These are phyloP conservation scores for Stomatorhinus walkeri DNA, from an alignment of 2,797 vertebrate species.

Conservation along the genomic window DNA sequence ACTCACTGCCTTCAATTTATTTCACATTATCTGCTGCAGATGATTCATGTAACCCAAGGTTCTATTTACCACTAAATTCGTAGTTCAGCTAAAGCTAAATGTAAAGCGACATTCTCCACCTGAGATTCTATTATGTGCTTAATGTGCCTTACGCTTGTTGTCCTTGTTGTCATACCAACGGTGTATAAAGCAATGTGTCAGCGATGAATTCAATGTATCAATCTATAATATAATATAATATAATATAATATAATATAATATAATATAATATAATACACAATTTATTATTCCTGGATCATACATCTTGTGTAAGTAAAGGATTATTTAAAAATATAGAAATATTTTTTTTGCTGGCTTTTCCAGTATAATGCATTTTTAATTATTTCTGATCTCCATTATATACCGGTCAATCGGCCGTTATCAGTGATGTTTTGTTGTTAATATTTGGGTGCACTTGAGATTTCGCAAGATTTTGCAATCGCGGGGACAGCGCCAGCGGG, in stretches of 20 bases:
- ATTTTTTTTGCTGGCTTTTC: background rate
- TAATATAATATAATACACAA: background rate
- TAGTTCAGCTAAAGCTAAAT: background rate
- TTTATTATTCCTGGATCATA: background rate
- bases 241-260: background rate
- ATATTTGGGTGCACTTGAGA: background rate
- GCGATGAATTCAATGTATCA: background rate
- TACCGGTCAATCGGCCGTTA: background rate
- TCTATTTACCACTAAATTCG: background rate
- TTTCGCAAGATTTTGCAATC: background rate
- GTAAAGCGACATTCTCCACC: background rate
- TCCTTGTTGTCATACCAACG: background rate
- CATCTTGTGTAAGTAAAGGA: background rate
- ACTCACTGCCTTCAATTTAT: background rate
- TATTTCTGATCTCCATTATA: background rate
- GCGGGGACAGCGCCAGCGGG: background rate
- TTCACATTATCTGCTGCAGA: background rate
- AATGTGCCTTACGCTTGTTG: background rate
- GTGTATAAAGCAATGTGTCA: constrained; percentile 29
- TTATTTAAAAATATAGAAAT: too few species aligned
- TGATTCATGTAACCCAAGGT: background rate
- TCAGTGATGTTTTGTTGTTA: background rate
- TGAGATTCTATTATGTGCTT: background rate
- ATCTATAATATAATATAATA: background rate
- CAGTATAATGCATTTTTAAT: background rate